These are phyloP conservation scores for Bruchidius siliquastri DNA, from an alignment of 2,888 invertebrate genomes.

Conservation along the genomic window DNA sequence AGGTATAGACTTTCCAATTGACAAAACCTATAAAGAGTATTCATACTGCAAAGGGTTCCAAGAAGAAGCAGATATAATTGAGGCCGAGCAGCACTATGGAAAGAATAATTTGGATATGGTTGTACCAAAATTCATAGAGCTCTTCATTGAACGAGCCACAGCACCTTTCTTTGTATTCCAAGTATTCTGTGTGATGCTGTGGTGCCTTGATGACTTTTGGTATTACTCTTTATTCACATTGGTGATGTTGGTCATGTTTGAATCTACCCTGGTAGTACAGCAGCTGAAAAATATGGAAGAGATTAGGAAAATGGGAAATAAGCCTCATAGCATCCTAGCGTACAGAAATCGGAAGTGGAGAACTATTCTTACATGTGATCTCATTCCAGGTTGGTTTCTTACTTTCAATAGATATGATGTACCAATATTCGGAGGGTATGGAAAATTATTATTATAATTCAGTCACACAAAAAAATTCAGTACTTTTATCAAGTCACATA, in stretches of 20 bases:
- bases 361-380: slow-evolving; percentile 75
- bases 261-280: slow-evolving; percentile 97
- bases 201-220: slow-evolving; percentile 99
- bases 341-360: slow-evolving; percentile 91
- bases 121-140: slow-evolving; percentile 92
- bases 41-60: slow-evolving; percentile 81
- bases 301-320: slow-evolving; percentile 98
- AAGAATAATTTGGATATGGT: slow-evolving; percentile 85
- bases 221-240: slow-evolving; percentile 96
- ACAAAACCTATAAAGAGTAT: slow-evolving; percentile 67
- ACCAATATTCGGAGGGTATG: neutral
- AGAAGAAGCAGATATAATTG: slow-evolving; percentile 72
- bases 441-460: no score
- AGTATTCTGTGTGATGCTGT: slow-evolving; percentile 96
- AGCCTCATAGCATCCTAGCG: slow-evolving; percentile 86
- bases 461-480: no score
- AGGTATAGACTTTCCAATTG: slow-evolving; percentile 79
- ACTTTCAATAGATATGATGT: neutral
- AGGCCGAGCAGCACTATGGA: slow-evolving; percentile 79
- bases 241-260: slow-evolving; percentile 92
- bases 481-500: no score
- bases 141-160: slow-evolving; percentile 96
- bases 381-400: slow-evolving; percentile 60
- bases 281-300: slow-evolving; percentile 97
- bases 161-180: slow-evolving; percentile 99